A percentile compares a stretch with the other conserved stretches of the same genome.
phyloP scores from a whole-genome alignment of 1,140 invertebrate species.

The Drosophila quadrilineata region DNA sequence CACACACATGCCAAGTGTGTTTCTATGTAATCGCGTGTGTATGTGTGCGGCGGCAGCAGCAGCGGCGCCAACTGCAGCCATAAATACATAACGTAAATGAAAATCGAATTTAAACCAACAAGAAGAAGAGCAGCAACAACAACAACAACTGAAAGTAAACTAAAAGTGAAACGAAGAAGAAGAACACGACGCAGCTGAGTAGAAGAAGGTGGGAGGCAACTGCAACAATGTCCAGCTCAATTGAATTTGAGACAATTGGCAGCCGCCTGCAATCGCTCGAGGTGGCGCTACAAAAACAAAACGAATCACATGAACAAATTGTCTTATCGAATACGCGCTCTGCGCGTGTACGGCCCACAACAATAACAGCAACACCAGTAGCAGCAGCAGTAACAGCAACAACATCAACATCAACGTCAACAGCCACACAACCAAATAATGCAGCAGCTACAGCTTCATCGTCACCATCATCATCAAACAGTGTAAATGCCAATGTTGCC shows the following conservation, averaged over 20 bases:
- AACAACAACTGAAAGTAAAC: no score
- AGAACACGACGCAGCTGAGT: background rate
- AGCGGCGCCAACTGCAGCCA: slow-evolving; percentile 34
- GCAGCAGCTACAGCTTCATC: slow-evolving; percentile 6
- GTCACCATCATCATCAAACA: slow-evolving; percentile 30
- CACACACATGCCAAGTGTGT: slow-evolving; percentile 27
- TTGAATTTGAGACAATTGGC: slow-evolving; percentile 81
- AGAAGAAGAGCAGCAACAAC: slow-evolving; percentile 5
- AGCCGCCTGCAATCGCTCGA: slow-evolving; percentile 86
- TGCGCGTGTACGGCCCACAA: slow-evolving; percentile 43
- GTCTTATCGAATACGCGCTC: slow-evolving; percentile 53
- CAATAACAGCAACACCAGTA: slow-evolving; percentile 24
- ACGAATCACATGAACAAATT: slow-evolving; percentile 82
- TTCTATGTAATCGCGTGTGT: slow-evolving; percentile 26
- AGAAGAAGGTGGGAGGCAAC: background rate
- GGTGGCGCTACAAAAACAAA: slow-evolving; percentile 85
- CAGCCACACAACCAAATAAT: slow-evolving; percentile 19
- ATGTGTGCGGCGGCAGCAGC: slow-evolving; percentile 32
- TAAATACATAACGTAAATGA: slow-evolving; percentile 42
- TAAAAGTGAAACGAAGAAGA: background rate
- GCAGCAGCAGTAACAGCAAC: slow-evolving; percentile 8
- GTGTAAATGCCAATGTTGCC: background rate
- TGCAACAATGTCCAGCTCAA: slow-evolving; percentile 57
- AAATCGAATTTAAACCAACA: slow-evolving; percentile 37
- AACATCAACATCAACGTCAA: slow-evolving; percentile 18